A percentile compares a stretch with the other conserved stretches of the same genome.
Evolutionary conservation across 2,113 vertebrate genomes (phyloP).

Genomic region (Gymnorhina tibicen): DNA sequence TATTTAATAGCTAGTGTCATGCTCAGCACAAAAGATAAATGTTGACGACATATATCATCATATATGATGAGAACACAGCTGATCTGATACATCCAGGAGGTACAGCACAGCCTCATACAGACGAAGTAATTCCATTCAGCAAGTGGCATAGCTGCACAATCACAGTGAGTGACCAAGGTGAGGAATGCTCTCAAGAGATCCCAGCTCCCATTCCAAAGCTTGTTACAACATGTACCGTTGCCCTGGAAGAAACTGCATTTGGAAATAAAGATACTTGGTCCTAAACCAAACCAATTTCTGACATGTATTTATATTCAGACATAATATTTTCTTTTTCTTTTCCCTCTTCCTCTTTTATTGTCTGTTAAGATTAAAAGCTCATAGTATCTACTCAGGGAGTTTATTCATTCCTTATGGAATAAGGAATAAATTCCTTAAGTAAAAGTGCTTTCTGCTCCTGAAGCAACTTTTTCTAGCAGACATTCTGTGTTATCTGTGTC

Average conservation of each 20-base stretch:
- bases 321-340: not conserved
- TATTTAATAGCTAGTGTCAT: not conserved
- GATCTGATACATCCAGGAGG: not conserved
- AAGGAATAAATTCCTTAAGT: not conserved
- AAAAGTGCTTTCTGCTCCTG: not conserved
- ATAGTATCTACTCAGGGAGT: not conserved
- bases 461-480: not conserved
- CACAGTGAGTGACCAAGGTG: not conserved
- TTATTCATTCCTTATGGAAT: not conserved
- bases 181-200: not conserved
- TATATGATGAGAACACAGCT: not conserved
- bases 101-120: not conserved
- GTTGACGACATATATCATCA: not conserved
- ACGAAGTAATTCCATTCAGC: not conserved
- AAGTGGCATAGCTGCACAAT: not conserved
- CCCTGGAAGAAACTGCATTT: not conserved
- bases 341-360: not conserved
- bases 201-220: not conserved
- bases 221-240: rapidly evolving
- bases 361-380: not conserved
- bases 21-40: not conserved
- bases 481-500: rapidly evolving
- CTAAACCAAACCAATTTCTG: not conserved
- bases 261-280: not conserved
- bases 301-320: not conserved